phyloP scores from a whole-genome alignment of 35 echinoderm and acorn worm species.

The Heliocidaris erythrogramma region DNA sequence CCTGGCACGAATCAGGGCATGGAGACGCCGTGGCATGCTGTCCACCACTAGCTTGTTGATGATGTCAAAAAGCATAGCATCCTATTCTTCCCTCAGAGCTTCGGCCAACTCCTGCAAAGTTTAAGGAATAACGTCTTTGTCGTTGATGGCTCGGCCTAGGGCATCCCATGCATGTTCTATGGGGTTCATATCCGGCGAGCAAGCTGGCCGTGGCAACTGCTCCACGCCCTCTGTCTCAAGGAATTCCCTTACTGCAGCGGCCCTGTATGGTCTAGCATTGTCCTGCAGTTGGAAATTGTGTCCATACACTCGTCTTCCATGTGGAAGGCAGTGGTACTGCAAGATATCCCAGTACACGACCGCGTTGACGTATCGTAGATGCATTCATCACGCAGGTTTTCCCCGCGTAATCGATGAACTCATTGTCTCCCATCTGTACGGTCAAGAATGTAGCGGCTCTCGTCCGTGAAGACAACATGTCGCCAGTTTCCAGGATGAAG shows the following conservation, averaged over 20 bases:
- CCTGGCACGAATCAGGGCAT: too few relatives aligned
- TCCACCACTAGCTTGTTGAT: too few relatives aligned
- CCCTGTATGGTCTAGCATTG: background rate
- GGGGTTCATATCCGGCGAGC: background rate
- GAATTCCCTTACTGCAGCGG: background rate
- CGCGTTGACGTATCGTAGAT: background rate
- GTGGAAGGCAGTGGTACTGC: slow-evolving; percentile 1
- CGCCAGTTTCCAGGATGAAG: background rate
- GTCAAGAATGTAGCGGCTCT: slow-evolving; percentile 2
- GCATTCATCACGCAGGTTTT: background rate
- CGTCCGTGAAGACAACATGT: too few relatives aligned
- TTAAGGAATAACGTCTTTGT: too few relatives aligned
- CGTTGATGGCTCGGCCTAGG: background rate
- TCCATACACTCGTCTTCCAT: background rate
- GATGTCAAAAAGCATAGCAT: too few relatives aligned
- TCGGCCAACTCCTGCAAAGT: too few relatives aligned
- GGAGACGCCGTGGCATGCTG: too few relatives aligned
- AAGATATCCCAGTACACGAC: too few relatives aligned
- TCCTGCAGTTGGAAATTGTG: background rate
- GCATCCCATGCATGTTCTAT: background rate
- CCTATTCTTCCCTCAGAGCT: too few relatives aligned
- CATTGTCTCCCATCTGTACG: background rate
- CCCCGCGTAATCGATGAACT: background rate
- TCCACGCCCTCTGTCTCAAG: background rate
- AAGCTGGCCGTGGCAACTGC: too few relatives aligned